Base-by-base conservation (phyloP, 1,140 invertebrate species). In the Ruditapes philippinarum region DNA sequence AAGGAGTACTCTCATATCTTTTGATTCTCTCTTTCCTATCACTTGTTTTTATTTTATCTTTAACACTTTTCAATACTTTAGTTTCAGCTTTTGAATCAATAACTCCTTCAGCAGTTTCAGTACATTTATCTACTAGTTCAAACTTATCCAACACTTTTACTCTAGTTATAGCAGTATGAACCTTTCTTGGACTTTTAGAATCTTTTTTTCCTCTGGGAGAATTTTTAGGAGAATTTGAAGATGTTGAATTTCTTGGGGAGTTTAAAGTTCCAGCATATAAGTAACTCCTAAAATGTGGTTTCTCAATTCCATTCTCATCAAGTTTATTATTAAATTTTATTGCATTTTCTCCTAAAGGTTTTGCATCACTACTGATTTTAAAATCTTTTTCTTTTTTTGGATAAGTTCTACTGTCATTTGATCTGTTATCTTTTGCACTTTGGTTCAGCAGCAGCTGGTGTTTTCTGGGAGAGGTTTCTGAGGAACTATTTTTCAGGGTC, bases 261-360 rank as follows among this genome's bases (percentile, higher is more conserved):
- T 76, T 60, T 80, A 88, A n/a, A 28, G 22, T 80, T 17, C 85
- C 85, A 54, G 85, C 85, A 68, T 79, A 88, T 19, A 88, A 54
- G 45, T 88, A 88, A 70, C 51, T 88, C 25, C 76, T 57, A 68
- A 68, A 88, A 38, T 84, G 42, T 28, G 49, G 40, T 45, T 68
- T 57, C 9, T 49, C 31, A 82, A 68, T 68, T 62, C 38, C 60
- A 45, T 65, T 82, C 28, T 84, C 65, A 73, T 84, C 82, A 25
- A 12, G 49, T 33, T 54, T 51, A n/a, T 38, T 49, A 70, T 45
- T 31, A n/a, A 40, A 14, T 62, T 83, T 65, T 49, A 3, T 45
- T 42, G 36, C 11, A 0, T 49, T 49, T 19, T 38, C 65, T 70
- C 65, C 33, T 11, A 19, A 33, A 38, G 65, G 5, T 70, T 70